Evolutionary conservation across 2,113 vertebrate genomes (phyloP).

Genomic region (Caloenas nicobarica): DNA sequence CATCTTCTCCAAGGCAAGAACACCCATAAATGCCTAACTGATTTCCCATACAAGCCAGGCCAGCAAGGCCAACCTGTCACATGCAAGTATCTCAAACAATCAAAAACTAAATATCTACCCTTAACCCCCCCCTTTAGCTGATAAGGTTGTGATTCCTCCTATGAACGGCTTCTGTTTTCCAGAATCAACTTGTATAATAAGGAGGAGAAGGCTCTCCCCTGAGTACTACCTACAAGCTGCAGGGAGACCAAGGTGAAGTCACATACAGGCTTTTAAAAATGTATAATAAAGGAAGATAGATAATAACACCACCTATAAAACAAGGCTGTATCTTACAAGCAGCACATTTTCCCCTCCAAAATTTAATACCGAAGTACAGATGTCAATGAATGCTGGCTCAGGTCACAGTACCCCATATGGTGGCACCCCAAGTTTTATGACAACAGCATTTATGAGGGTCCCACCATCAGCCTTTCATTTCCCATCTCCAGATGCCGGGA

Average conservation of each 20-base stretch:
- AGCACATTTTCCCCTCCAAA: not conserved
- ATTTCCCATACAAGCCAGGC: not conserved
- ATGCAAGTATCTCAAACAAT: not conserved
- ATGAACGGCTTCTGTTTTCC: not conserved
- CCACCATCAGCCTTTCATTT: not conserved
- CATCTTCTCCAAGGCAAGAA: not conserved
- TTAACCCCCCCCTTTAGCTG: not conserved
- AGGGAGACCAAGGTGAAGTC: not conserved
- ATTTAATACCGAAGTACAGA: not conserved
- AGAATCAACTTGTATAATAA: not conserved
- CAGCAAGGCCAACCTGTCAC: not conserved
- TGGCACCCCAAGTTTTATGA: not conserved
- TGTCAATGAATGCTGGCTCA: rapidly evolving
- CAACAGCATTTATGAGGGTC: not conserved
- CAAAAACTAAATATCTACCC: not conserved
- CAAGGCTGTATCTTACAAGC: not conserved
- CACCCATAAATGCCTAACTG: not conserved
- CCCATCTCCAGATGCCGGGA: not conserved
- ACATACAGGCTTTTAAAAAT: not conserved
- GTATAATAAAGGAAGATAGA: not conserved
- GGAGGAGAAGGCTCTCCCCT: not conserved
- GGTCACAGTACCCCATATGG: not conserved
- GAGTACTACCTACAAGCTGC: not conserved
- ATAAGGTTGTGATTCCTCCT: not conserved
- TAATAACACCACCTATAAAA: not conserved